Evolutionary conservation across 1,140 invertebrate species (phyloP), one percentile per base, ranked within the genome.

Genomic region (Mamestra configurata): DNA sequence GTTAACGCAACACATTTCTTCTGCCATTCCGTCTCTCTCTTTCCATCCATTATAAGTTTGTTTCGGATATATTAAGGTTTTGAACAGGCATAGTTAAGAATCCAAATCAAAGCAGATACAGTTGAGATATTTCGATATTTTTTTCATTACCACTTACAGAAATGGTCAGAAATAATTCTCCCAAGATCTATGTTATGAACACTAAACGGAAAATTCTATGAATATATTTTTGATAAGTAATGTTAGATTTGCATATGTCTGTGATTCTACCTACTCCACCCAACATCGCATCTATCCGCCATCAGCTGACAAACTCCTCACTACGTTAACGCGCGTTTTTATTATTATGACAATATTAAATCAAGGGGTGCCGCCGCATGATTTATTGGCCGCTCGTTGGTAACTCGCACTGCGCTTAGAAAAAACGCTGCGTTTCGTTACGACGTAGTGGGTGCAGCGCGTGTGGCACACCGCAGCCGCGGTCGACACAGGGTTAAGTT

Each of bases 311-410:
- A 18, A 20, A 20, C n/a, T 46, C 40, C 22, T 43, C 64, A 76
- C 31, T 82, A 84, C 86, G 87, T 88, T 91, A 91, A 89, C 88
- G 86, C 79, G 84, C 43, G 88, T 92, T 92, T 89, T 90, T 93
- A 90, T 92, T 87, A 85, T 89, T 88, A 92, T 90, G 90, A 92
- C 88, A 92, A 91, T 91, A 93, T 91, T 92, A 93, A 93, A 92
- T 91, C 89, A 90, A 82, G 87, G 86, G 88, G 86, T 88, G 88
- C 70, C 53, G 75, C 77, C 70, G 77, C 82, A 91, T 93, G 90
- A 93, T 93, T 93, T 89, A 93, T 91, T 88, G 88, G 84, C 82
- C 79, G 73, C 83, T 86, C 79, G 85, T 87, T 88, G 82, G 71
- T 80, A 55, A 78, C 64, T 55, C 51, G 71, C 55, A 75, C 71